Conservation (phyloP, 2,888 invertebrate species). For the Mesochorus sp. region DNA sequence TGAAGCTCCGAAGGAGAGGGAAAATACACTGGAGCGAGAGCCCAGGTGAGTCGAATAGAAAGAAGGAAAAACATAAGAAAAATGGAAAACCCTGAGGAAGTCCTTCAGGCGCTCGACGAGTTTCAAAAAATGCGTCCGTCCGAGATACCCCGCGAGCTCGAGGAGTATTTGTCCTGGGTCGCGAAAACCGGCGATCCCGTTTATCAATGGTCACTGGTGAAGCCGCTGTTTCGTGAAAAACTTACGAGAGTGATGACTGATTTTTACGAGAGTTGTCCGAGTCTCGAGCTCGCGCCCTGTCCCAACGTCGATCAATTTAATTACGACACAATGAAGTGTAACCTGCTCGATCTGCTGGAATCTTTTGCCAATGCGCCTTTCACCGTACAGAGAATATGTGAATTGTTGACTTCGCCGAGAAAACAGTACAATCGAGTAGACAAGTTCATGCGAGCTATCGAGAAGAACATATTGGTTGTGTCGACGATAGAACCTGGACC, state of each 20-base stretch:
- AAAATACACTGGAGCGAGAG: not conserved
- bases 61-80: slow-evolving; percentile 26
- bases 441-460: slow-evolving; percentile 98
- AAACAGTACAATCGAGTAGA: slow-evolving; percentile 98
- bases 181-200: slow-evolving; percentile 97
- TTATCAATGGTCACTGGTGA: slow-evolving; percentile 95
- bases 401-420: slow-evolving; percentile 93
- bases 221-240: slow-evolving; percentile 94
- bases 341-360: slow-evolving; percentile 91
- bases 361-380: slow-evolving; percentile 95
- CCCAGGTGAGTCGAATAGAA: too few species aligned
- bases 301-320: slow-evolving; percentile 96
- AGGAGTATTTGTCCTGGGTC: slow-evolving; percentile 94
- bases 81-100: slow-evolving; percentile 94
- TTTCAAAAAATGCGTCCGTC: slow-evolving; percentile 90
- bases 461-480: slow-evolving; percentile 96
- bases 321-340: slow-evolving; percentile 94
- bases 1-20: not conserved
- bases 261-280: slow-evolving; percentile 91
- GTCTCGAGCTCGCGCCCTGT: slow-evolving; percentile 91
- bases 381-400: slow-evolving; percentile 97
- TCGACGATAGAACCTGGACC: slow-evolving; percentile 83
- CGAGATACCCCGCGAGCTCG: slow-evolving; percentile 93
- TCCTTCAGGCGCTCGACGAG: slow-evolving; percentile 91
- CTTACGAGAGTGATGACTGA: slow-evolving; percentile 93